Percentiles rank a stretch among this genome's conserved stretches.
Evolutionary conservation across 2,113 vertebrate genomes (phyloP).

Genomic region (Myodes glareolus): DNA sequence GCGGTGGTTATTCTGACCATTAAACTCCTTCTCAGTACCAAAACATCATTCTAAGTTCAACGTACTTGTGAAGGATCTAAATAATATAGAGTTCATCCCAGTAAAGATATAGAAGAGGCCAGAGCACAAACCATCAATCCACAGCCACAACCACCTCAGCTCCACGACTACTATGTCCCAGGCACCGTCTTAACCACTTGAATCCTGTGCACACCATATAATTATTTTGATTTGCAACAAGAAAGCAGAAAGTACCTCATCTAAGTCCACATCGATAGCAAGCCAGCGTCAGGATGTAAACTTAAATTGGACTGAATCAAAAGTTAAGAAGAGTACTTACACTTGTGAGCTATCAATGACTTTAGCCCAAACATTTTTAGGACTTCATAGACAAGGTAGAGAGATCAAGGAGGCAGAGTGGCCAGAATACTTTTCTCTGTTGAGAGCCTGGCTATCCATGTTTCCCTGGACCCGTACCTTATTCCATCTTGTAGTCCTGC

Average conservation of each 20-base stretch:
- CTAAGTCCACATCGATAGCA: background rate
- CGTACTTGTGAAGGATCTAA: background rate
- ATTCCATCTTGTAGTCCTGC: background rate
- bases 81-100: background rate
- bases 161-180: background rate
- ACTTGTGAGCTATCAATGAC: background rate
- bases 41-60: background rate
- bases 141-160: background rate
- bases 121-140: fast-evolving
- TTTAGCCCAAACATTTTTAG: background rate
- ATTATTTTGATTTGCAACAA: background rate
- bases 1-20: background rate
- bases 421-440: background rate
- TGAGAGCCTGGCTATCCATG: fast-evolving
- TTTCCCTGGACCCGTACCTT: background rate
- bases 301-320: background rate
- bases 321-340: background rate
- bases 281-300: background rate
- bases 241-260: background rate
- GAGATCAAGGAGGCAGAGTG: no score
- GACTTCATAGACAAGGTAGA: background rate
- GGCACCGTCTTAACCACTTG: background rate
- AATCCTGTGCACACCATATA: background rate
- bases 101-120: background rate
- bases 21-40: background rate